phyloP scores from a whole-genome alignment of 2,888 invertebrate species.

The Frankliniella fusca region DNA sequence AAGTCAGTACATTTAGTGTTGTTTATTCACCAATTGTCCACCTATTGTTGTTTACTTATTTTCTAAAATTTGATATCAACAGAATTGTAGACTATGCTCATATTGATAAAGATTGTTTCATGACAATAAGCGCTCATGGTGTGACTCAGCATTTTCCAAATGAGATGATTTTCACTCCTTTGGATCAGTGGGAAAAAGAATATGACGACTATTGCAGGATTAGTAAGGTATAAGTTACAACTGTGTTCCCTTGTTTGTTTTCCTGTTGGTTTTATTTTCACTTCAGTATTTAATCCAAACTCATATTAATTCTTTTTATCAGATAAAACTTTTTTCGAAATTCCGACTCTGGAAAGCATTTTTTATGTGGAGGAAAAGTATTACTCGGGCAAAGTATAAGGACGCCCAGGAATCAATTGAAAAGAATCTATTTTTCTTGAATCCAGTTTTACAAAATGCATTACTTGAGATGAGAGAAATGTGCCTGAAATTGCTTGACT shows the following conservation, averaged over 20 bases:
- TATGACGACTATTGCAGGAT: conserved; percentile 73
- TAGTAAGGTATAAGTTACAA: conserved; percentile 52
- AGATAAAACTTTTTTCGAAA: conserved; percentile 64
- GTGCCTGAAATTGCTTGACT: conserved; percentile 59
- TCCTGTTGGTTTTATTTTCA: neutral
- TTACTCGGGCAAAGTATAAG: conserved; percentile 64
- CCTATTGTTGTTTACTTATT: conserved; percentile 15
- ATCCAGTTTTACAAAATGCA: conserved; percentile 66
- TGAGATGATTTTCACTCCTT: conserved; percentile 73
- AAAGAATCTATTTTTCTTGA: conserved; percentile 68
- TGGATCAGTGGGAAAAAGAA: conserved; percentile 77
- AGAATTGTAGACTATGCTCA: conserved; percentile 71
- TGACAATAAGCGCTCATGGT: conserved; percentile 77
- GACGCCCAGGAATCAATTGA: conserved; percentile 57
- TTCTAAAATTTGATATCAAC: conserved; percentile 33
- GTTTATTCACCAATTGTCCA: too few species aligned
- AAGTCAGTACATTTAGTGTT: conserved; percentile 51
- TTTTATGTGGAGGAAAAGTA: conserved; percentile 71
- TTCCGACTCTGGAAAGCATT: conserved; percentile 77
- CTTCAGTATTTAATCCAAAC: conserved; percentile 11
- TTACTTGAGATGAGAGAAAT: conserved; percentile 66
- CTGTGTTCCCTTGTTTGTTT: conserved; percentile 31
- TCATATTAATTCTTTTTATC: conserved; percentile 37
- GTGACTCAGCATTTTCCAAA: conserved; percentile 69
- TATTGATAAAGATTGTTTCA: conserved; percentile 65